Evolutionary conservation across 2,888 invertebrate genomes (phyloP), one percentile per base, ranked within the genome.

Genomic region (Proisotoma minuta): DNA sequence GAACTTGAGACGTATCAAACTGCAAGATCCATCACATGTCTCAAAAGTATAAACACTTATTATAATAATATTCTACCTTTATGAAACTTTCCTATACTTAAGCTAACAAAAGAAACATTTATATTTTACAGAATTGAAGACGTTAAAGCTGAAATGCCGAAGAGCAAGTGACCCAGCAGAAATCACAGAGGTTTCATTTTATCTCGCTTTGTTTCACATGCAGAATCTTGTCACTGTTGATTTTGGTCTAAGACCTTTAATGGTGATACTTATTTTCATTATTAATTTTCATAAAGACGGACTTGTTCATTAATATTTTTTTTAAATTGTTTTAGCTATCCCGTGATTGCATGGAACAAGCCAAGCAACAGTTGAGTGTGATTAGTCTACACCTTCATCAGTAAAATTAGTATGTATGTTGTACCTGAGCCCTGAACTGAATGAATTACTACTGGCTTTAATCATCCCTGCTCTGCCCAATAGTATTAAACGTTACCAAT

Each of bases 141-240:
- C 57, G 24, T 54, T 70, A 24, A 53, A 62, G 28, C 59, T 70
- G 29, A 67, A 67, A 61, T 67, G 67, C 15, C 67, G 62, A 49
- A 47, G 67, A 3, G 24, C 54, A 3, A 58, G 61, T 3, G 70
- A 67, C 28, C 60, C 65, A 5, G 63, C 65, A 1, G 70, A 70
- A 48, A 34, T 70, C 24, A 65, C 67, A 15, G 67, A 70, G 43
- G 64, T 68, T 22, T 63, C 63, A 12, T 70, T 63, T 51, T 65
- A 63, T 43, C 61, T 67, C 12, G 65, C 67, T 20, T 56, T 70
- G n/a, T 24, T 70, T 24, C 59, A 66, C 22, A 65, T 70, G 63
- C 24, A 62, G 8, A 59, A 59, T 10, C 34, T 70, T n/a, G 26
- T 59, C 24, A 62, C 62, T 28, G 24, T 70, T 5, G 70, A 70